Percentiles rank a stretch among this genome's conserved stretches.
phyloP scores from a whole-genome alignment of 2,888 invertebrate species.

The Tromatobia lineatoria region DNA sequence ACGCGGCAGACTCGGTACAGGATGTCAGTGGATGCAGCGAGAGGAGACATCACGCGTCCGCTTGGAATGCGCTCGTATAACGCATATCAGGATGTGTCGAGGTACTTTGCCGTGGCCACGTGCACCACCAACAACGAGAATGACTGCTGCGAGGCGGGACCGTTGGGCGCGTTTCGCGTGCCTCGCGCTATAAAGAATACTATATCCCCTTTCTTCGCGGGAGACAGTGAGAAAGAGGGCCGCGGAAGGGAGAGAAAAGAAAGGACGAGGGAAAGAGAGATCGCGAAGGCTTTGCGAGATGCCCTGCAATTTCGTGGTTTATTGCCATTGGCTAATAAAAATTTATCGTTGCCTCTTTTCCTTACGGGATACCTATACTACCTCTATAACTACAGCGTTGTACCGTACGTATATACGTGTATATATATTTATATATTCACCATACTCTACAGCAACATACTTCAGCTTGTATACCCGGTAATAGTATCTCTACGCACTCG shows the following conservation, averaged over 20 bases:
- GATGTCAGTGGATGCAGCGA: background rate
- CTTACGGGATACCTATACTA: constrained; percentile 54
- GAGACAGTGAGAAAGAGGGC: constrained; percentile 17
- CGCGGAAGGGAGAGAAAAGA: background rate
- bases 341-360: constrained; percentile 67
- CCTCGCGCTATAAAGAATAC: constrained; percentile 18
- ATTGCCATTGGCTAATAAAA: constrained; percentile 71
- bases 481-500: constrained; percentile 39
- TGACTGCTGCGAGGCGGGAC: constrained; percentile 31
- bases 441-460: constrained; percentile 3
- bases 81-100: constrained; percentile 34
- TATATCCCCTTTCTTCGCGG: constrained; percentile 30
- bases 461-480: background rate
- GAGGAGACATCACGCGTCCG: constrained; percentile 28
- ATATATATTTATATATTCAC: constrained; percentile 32
- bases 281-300: constrained; percentile 36
- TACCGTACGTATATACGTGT: background rate
- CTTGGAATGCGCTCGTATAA: constrained; percentile 51
- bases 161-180: constrained; percentile 45
- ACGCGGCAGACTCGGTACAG: background rate
- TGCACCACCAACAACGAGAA: constrained; percentile 40
- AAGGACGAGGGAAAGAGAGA: constrained; percentile 15
- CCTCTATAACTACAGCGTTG: constrained; percentile 44
- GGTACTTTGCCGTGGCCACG: constrained; percentile 18
- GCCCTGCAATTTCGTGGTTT: constrained; percentile 69